phyloP scores from a whole-genome alignment of 2,113 vertebrate genomes.

The Odontesthes bonariensis region DNA sequence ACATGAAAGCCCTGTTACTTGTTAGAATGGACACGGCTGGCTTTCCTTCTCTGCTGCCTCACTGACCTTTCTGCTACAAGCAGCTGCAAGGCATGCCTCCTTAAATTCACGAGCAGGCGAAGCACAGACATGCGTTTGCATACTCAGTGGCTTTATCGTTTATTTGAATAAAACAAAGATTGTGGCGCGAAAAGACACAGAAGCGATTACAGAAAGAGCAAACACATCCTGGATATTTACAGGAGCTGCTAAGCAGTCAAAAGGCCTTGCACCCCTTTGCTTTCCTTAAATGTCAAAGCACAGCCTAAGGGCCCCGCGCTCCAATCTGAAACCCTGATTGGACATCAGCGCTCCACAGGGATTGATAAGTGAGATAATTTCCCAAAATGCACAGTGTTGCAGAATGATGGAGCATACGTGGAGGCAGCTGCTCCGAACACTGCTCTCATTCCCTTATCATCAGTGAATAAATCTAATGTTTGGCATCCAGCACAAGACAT shows the following conservation, averaged over 20 bases:
- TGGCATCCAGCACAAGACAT: constrained; percentile 39
- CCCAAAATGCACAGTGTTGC: constrained; percentile 50
- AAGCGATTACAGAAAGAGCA: constrained; percentile 46
- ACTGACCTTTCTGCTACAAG: constrained; percentile 73
- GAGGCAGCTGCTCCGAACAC: constrained; percentile 47
- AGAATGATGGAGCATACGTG: constrained; percentile 41
- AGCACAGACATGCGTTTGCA: constrained; percentile 64
- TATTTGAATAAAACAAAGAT: constrained; percentile 80
- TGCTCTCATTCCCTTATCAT: constrained; percentile 45
- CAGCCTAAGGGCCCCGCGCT: constrained; percentile 58
- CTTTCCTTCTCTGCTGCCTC: constrained; percentile 67
- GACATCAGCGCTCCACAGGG: constrained; percentile 62
- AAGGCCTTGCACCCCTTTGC: constrained; percentile 65
- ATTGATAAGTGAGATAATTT: constrained; percentile 75
- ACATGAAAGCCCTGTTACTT: constrained; percentile 61
- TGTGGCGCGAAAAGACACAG: constrained; percentile 50
- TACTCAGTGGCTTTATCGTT: constrained; percentile 65
- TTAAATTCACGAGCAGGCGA: constrained; percentile 57
- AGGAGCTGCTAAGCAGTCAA: constrained; percentile 73
- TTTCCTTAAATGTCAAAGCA: constrained; percentile 78
- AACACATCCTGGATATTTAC: constrained; percentile 74
- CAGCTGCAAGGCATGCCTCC: constrained; percentile 69
- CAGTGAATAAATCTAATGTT: constrained; percentile 51
- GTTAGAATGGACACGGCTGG: constrained; percentile 61
- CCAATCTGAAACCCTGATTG: constrained; percentile 69